phyloP scores from a whole-genome alignment of 1,140 invertebrate species.

The Ericerus pela region DNA sequence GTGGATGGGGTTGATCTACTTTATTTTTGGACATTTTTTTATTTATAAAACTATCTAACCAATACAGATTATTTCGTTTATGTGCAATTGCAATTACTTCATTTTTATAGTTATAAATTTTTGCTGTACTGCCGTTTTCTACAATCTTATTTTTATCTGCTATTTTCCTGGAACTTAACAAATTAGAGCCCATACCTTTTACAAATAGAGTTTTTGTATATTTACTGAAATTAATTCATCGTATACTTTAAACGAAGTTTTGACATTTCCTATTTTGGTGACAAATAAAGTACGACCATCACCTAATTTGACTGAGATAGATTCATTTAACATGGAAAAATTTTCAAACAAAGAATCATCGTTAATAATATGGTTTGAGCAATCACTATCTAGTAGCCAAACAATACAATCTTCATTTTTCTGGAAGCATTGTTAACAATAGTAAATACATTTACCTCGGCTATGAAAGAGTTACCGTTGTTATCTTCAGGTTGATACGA shows the following conservation, averaged over 20 bases:
- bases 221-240: conserved; percentile 14
- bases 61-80: not conserved
- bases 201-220: conserved; percentile 19
- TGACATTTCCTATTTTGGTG: conserved; percentile 17
- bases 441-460: no score
- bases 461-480: no score
- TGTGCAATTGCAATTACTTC: not conserved
- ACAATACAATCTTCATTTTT: not conserved
- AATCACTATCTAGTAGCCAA: conserved; percentile 24
- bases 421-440: no score
- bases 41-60: no score
- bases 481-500: no score
- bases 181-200: conserved; percentile 14
- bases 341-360: conserved; percentile 16
- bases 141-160: conserved; percentile 16
- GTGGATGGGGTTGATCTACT: not conserved
- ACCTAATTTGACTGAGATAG: conserved; percentile 20
- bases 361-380: conserved; percentile 22
- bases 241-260: conserved; percentile 17
- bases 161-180: conserved; percentile 17
- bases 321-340: conserved; percentile 16
- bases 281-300: conserved; percentile 15
- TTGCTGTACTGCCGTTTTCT: conserved; percentile 11
- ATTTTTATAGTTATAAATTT: conserved; percentile 8
- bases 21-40: not conserved